A percentile compares a stretch with the other conserved stretches of the same genome.
These are phyloP conservation scores for Thecophora atra DNA, from an alignment of 2,888 invertebrate genomes.

Conservation along the genomic window DNA sequence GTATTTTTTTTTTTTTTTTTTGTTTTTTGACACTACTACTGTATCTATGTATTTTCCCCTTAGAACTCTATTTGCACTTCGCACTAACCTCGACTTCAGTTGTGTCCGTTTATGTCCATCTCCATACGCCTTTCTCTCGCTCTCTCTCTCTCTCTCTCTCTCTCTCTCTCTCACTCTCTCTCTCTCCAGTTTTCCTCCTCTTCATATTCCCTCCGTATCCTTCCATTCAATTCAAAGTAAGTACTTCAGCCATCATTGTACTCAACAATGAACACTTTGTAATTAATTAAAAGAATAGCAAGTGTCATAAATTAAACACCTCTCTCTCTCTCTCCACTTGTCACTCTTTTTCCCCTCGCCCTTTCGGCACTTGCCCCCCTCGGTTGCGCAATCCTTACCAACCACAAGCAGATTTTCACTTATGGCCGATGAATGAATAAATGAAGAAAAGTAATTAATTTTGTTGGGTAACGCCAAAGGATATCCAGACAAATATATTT, in stretches of 20 bases:
- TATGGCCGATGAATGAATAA: conserved; percentile 2
- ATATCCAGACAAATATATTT: conserved; percentile 29
- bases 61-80: neutral
- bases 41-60: too few species aligned
- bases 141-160: neutral
- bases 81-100: too few species aligned
- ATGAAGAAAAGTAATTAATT: conserved; percentile 35
- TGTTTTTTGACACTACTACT: too few species aligned
- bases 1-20: too few species aligned
- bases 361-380: too few species aligned
- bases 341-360: too few species aligned
- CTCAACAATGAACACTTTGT: neutral
- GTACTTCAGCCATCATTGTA: neutral
- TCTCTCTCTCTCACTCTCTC: too few species aligned
- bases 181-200: neutral
- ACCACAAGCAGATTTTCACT: neutral
- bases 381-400: too few species aligned
- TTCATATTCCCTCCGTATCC: neutral
- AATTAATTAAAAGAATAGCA: neutral
- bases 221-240: too few species aligned
- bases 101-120: neutral
- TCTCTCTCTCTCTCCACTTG: neutral
- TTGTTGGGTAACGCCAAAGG: neutral
- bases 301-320: conserved; percentile 20
- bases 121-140: conserved; percentile 2